phyloP scores from a whole-genome alignment of 35 echinoderm and acorn worm species.

The Patiria miniata region DNA sequence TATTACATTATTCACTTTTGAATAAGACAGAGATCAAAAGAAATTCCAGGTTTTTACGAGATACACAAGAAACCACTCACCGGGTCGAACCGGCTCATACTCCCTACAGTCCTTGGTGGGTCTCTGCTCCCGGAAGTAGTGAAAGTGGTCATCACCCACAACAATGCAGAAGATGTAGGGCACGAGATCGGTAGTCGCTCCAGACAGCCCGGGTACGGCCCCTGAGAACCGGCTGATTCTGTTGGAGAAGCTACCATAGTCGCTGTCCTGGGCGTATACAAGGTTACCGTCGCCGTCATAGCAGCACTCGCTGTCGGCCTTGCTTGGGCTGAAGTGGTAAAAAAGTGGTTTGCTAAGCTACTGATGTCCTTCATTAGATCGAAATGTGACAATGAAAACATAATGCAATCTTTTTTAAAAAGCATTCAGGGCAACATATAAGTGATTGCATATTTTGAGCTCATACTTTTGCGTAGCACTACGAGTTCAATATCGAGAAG shows the following conservation, averaged over 20 bases:
- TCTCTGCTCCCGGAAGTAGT: conserved; percentile 66
- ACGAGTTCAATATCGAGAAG: no score
- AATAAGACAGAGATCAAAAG: no score
- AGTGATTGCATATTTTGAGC: no score
- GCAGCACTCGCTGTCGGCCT: conserved; percentile 80
- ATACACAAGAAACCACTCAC: no score
- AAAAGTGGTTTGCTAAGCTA: no score
- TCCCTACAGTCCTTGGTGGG: conserved; percentile 80
- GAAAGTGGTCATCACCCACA: conserved; percentile 65
- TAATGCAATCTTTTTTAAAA: no score
- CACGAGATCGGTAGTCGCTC: conserved; percentile 62
- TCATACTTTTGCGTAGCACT: no score
- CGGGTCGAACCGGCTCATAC: conserved; percentile 70
- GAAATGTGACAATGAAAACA: no score
- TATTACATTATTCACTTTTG: no score
- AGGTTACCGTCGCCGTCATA: conserved; percentile 83
- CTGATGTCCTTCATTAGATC: no score
- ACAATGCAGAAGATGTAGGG: conserved; percentile 81
- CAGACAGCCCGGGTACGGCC: conserved; percentile 46
- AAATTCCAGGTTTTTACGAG: no score
- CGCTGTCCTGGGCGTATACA: conserved; percentile 88
- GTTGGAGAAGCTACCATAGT: conserved; percentile 72
- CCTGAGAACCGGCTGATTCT: conserved; percentile 25
- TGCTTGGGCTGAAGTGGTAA: conserved; percentile 54
- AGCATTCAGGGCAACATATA: no score